A percentile compares a stretch with the other conserved stretches of the same genome.
Evolutionary conservation across 2,113 vertebrate species (phyloP).

Genomic region (Hydrochoerus hydrochaeris): DNA sequence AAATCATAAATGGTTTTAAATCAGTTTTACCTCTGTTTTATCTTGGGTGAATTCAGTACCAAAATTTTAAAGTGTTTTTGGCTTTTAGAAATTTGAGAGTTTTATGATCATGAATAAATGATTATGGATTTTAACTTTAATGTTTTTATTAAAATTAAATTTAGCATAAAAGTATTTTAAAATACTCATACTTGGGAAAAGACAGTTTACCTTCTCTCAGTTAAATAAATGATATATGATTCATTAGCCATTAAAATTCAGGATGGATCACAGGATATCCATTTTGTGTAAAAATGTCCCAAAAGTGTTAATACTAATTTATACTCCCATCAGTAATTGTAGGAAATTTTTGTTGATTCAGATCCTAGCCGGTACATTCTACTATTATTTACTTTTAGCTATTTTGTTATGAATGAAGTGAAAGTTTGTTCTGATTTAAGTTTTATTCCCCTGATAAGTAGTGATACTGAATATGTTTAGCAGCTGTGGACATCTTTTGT

Average conservation of each 20-base stretch:
- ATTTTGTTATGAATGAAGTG: neutral
- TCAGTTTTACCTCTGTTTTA: neutral
- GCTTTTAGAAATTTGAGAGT: neutral
- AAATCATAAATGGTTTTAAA: neutral
- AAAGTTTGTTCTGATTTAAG: neutral
- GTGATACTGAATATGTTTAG: neutral
- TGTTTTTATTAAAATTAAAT: neutral
- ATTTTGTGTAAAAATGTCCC: neutral
- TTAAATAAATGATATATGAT: neutral
- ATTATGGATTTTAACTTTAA: neutral
- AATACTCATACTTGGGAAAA: neutral
- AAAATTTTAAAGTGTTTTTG: neutral
- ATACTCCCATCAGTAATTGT: neutral
- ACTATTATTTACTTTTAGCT: neutral
- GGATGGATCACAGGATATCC: neutral
- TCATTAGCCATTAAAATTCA: neutral
- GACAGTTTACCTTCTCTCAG: neutral
- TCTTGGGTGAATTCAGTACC: neutral
- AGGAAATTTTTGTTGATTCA: neutral
- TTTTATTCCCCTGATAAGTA: neutral
- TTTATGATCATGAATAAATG: neutral
- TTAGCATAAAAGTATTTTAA: neutral
- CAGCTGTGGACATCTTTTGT: neutral
- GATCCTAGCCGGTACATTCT: neutral
- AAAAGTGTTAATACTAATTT: neutral